Percentiles rank a stretch among this genome's conserved stretches.
phyloP scores from a whole-genome alignment of 2,888 invertebrate species.

The Synanthedon formicaeformis region DNA sequence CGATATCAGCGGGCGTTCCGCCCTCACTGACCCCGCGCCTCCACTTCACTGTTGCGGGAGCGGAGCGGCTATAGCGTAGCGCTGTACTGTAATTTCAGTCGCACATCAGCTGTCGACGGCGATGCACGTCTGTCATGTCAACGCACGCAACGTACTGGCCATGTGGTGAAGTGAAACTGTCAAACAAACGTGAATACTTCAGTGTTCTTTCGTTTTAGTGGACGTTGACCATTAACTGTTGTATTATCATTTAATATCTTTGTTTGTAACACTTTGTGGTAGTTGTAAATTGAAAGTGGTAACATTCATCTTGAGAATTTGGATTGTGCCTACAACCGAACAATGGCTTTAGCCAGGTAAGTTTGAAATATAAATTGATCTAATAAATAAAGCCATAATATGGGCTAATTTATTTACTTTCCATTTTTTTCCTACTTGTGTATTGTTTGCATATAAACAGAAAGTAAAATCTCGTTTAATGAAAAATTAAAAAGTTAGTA shows the following conservation, averaged over 20 bases:
- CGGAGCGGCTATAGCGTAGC: background rate
- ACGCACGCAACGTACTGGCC: constrained; percentile 45
- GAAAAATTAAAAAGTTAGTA: no score
- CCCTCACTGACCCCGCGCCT: constrained; percentile 52
- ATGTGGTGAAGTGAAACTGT: constrained; percentile 70
- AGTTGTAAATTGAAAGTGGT: constrained; percentile 58
- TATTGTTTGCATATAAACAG: no score
- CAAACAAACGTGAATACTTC: constrained; percentile 44
- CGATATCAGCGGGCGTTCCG: constrained; percentile 40
- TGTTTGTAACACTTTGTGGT: constrained; percentile 29
- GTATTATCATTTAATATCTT: constrained; percentile 13
- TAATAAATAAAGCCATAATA: background rate
- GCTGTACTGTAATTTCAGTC: constrained; percentile 28
- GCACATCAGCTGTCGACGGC: constrained; percentile 52
- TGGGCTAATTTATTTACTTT: no score
- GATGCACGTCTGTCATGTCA: constrained; percentile 41
- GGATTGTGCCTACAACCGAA: constrained; percentile 62
- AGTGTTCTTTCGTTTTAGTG: constrained; percentile 44
- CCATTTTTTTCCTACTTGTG: no score
- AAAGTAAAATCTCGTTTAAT: no score
- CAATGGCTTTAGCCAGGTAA: constrained; percentile 71
- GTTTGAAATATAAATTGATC: constrained; percentile 18
- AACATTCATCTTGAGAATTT: constrained; percentile 58
- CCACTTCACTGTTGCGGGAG: constrained; percentile 11
- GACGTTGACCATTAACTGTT: constrained; percentile 19